Evolutionary conservation across 2,888 invertebrate genomes (phyloP).

Genomic region (Podotricha telesiphe): DNA sequence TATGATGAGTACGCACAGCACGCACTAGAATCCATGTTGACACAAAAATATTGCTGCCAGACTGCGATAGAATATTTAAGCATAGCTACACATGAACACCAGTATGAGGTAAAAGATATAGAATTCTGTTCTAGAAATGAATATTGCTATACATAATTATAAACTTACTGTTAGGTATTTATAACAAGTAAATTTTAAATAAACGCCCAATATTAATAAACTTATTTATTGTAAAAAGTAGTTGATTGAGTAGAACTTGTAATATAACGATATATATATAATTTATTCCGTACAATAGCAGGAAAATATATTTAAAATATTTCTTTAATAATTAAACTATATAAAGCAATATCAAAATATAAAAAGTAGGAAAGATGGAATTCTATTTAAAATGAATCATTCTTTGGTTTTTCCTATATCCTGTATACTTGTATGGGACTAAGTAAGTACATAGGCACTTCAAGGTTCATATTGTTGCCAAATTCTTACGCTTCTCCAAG

Average conservation of each 20-base stretch:
- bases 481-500: constrained; percentile 66
- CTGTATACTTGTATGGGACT: constrained; percentile 16
- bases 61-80: constrained; percentile 41
- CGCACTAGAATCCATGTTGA: constrained; percentile 54
- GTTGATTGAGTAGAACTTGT: background rate
- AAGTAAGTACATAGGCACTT: constrained; percentile 47
- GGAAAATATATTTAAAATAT: background rate
- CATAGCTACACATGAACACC: background rate
- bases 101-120: background rate
- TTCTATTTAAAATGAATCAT: constrained; percentile 10
- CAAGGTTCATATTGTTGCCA: constrained; percentile 59
- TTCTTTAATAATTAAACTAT: constrained; percentile 13
- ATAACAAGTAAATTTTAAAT: background rate
- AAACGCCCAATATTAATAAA: background rate
- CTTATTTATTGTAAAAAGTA: background rate
- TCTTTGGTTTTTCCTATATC: constrained; percentile 32
- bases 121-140: background rate
- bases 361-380: background rate
- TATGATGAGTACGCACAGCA: constrained; percentile 49
- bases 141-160: background rate
- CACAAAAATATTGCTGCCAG: constrained; percentile 54
- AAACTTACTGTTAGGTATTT: background rate
- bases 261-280: background rate
- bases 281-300: background rate
- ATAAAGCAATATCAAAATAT: background rate